A percentile compares a stretch with the other conserved stretches of the same genome.
phyloP scores from a whole-genome alignment of 2,113 vertebrate genomes.

The Pavo muticus region DNA sequence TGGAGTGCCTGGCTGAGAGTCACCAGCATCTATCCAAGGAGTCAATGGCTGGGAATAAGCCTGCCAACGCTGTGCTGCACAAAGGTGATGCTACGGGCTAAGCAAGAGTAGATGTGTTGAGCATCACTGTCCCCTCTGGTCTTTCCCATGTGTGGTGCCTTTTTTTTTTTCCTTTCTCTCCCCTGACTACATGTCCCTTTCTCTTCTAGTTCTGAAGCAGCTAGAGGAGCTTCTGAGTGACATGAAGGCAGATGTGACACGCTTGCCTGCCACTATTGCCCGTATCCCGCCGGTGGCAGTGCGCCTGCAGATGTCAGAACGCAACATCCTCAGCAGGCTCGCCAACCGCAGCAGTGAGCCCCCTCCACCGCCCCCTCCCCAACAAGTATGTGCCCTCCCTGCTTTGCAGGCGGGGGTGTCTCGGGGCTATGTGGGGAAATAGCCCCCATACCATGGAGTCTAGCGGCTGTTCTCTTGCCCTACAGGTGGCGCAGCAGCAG shows the following conservation, averaged over 20 bases:
- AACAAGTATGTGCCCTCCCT: conserved; percentile 83
- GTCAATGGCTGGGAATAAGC: conserved; percentile 98
- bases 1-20: conserved; percentile 96
- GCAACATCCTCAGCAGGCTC: conserved; percentile 96
- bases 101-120: not conserved
- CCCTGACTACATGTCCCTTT: not conserved
- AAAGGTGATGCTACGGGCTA: conserved; percentile 85
- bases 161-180: not conserved
- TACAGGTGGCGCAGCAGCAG: conserved; percentile 84
- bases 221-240: conserved; percentile 97
- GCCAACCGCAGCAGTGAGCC: conserved; percentile 92
- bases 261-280: conserved; percentile 95
- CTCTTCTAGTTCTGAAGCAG: conserved; percentile 92
- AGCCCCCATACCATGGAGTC: not conserved
- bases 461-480: not conserved
- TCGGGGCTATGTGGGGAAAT: rapidly evolving
- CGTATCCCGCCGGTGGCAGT: conserved; percentile 96
- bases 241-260: conserved; percentile 98
- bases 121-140: not conserved
- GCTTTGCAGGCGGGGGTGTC: rapidly evolving
- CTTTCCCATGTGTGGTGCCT: not conserved
- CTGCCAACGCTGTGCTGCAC: conserved; percentile 96
- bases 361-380: conserved; percentile 84
- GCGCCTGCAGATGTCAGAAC: conserved; percentile 96
- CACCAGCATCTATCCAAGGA: conserved; percentile 99